Conservation (phyloP, 1,140 invertebrate genomes). For the Cardiocondyla obscurior region DNA sequence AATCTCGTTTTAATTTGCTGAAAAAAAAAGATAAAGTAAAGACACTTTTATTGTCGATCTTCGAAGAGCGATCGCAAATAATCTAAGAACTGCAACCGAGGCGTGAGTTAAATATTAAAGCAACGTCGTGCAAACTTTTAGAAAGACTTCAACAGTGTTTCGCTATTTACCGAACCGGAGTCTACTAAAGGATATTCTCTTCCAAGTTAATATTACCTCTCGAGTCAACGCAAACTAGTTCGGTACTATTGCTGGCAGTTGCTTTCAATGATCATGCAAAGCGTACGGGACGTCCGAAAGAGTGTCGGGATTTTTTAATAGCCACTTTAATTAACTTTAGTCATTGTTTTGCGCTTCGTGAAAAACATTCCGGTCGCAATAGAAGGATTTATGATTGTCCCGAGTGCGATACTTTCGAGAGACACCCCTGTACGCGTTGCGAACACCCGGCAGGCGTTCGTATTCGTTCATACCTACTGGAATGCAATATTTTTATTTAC, state of each 20-base stretch:
- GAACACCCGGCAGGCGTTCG: constrained; percentile 29
- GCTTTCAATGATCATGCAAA: constrained; percentile 39
- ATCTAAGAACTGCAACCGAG: not conserved
- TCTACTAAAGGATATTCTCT: not conserved
- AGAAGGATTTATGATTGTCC: too few relatives aligned
- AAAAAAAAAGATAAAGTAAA: constrained; percentile 66
- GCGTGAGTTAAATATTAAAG: too few relatives aligned
- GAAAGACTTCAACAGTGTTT: not conserved
- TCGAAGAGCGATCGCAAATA: not conserved
- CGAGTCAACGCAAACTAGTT: not conserved
- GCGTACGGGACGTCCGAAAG: not conserved
- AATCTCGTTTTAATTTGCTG: constrained; percentile 95
- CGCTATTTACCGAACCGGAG: not conserved
- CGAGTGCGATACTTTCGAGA: not conserved
- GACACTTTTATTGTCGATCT: not conserved
- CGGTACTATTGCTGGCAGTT: not conserved
- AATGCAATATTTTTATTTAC: constrained; percentile 78
- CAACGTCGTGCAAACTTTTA: not conserved
- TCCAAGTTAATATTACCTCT: not conserved
- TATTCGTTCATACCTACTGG: constrained; percentile 65
- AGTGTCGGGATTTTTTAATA: not conserved
- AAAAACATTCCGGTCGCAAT: too few relatives aligned
- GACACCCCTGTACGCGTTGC: constrained; percentile 21
- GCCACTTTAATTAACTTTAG: too few relatives aligned
- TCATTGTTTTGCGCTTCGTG: too few relatives aligned